A percentile compares a stretch with the other conserved stretches of the same genome.
These are phyloP conservation scores for Pomatorhinus ruficollis DNA, from an alignment of 2,113 vertebrate species.

Conservation along the genomic window DNA sequence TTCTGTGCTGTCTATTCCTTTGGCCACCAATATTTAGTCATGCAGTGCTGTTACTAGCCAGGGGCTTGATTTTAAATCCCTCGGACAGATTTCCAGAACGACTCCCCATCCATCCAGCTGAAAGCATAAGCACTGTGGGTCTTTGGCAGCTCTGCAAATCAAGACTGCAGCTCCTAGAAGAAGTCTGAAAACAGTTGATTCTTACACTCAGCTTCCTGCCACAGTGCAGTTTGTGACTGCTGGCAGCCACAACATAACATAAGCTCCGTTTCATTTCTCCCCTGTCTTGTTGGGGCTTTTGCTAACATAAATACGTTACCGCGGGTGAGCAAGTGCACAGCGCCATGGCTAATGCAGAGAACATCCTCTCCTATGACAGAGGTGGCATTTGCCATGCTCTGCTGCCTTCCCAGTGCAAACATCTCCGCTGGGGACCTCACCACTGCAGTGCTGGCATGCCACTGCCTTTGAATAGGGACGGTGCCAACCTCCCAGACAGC, in stretches of 20 bases:
- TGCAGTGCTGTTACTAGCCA: neutral
- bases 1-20: neutral
- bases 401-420: neutral
- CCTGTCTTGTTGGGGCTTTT: neutral
- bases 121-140: neutral
- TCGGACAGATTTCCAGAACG: neutral
- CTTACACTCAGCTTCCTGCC: constrained; percentile 2
- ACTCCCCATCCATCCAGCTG: constrained; percentile 13
- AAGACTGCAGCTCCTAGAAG: neutral
- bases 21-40: neutral
- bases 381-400: neutral
- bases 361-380: neutral
- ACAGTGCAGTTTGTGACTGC: neutral
- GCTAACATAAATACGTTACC: neutral
- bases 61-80: neutral
- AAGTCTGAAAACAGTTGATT: constrained; percentile 5
- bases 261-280: neutral
- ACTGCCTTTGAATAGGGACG: neutral
- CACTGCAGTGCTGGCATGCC: neutral
- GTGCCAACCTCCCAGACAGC: constrained; percentile 29
- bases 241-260: constrained; percentile 11
- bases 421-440: neutral
- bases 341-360: neutral
- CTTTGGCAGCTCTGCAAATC: constrained; percentile 43
- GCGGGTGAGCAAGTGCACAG: neutral